Conservation (phyloP, 2,797 vertebrate genomes). For the Myiotriccus ornatus region DNA sequence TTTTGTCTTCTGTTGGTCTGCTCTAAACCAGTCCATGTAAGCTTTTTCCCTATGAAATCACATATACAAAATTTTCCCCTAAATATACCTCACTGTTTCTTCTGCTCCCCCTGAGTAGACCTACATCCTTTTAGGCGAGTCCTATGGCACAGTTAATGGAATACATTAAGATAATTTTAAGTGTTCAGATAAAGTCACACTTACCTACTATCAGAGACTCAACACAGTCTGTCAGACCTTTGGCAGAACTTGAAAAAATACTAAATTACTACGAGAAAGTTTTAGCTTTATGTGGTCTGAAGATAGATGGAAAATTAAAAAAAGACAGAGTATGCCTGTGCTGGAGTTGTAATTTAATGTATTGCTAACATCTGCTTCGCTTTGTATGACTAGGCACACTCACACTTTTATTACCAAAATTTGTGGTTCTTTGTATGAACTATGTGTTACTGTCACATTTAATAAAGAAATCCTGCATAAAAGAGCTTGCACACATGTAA, state of each 20-base stretch:
- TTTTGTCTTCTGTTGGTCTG: not conserved
- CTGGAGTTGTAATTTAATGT: not conserved
- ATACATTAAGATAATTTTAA: not conserved
- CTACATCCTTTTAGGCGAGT: not conserved
- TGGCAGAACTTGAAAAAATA: conserved; percentile 12
- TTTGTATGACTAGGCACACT: not conserved
- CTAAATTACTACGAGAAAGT: not conserved
- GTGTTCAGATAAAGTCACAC: not conserved
- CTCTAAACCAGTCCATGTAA: not conserved
- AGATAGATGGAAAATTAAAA: not conserved
- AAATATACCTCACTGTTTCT: not conserved
- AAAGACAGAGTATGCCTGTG: not conserved
- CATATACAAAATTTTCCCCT: not conserved
- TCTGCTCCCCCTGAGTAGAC: not conserved
- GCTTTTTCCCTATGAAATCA: not conserved
- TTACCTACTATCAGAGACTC: not conserved
- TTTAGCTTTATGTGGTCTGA: conserved; percentile 12
- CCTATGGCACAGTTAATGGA: not conserved
- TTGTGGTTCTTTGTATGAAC: not conserved
- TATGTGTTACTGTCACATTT: conserved; percentile 1
- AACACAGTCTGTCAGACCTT: not conserved
- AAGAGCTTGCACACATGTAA: not conserved
- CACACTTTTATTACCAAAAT: not conserved
- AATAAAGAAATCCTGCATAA: not conserved
- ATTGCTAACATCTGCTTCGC: not conserved